These are phyloP conservation scores for Lutjanus argentimaculatus DNA, from an alignment of 2,797 vertebrate genomes.

Conservation along the genomic window DNA sequence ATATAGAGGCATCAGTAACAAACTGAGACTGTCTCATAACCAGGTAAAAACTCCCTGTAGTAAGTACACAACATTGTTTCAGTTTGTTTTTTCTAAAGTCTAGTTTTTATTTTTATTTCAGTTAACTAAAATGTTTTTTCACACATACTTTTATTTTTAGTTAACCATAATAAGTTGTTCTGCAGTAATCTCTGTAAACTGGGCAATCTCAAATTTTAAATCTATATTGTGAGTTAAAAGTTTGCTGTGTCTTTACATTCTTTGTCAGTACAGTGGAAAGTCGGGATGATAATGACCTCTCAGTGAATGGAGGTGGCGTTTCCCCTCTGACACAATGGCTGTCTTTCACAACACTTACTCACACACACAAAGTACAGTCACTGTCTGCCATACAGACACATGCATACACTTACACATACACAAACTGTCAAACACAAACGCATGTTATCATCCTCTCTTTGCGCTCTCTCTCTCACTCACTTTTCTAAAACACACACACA, in stretches of 20 bases:
- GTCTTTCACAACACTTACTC: slow-evolving; percentile 67
- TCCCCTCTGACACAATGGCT: slow-evolving; percentile 76
- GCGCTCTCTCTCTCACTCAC: slow-evolving; percentile 1
- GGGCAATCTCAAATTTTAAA: slow-evolving; percentile 1
- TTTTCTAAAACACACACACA: slow-evolving; percentile 21
- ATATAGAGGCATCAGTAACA: too few relatives aligned
- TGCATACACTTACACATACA: not conserved
- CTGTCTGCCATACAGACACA: too few relatives aligned
- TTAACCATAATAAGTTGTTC: too few relatives aligned
- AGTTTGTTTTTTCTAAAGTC: too few relatives aligned
- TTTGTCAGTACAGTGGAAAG: slow-evolving; percentile 55
- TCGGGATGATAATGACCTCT: slow-evolving; percentile 73
- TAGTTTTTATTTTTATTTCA: too few relatives aligned
- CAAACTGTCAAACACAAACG: slow-evolving; percentile 8
- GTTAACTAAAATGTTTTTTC: too few relatives aligned
- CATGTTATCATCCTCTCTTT: slow-evolving; percentile 7
- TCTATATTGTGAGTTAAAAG: slow-evolving; percentile 20
- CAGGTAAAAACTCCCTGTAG: too few relatives aligned
- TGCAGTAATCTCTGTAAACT: not conserved
- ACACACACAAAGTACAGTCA: too few relatives aligned
- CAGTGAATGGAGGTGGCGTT: slow-evolving; percentile 74
- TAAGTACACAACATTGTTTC: too few relatives aligned
- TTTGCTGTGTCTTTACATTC: slow-evolving; percentile 54
- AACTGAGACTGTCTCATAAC: too few relatives aligned
- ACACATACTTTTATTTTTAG: too few relatives aligned